Conservation (phyloP, 2,113 vertebrate species). For the Xerus inauris region DNA sequence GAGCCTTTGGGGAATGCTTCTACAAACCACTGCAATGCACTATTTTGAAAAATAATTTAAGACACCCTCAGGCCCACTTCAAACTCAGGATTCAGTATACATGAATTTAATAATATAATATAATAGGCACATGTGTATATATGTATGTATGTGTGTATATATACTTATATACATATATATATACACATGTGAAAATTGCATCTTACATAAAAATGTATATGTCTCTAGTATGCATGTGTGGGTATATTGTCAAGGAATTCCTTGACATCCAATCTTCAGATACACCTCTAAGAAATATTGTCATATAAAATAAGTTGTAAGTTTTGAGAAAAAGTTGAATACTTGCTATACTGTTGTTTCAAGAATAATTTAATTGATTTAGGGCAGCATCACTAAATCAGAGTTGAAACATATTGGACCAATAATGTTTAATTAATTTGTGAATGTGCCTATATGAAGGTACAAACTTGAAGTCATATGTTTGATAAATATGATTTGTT, state of each 20-base stretch:
- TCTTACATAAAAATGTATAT: not conserved
- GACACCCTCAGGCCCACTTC: not conserved
- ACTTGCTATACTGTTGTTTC: not conserved
- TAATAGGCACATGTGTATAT: not conserved
- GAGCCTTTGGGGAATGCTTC: not conserved
- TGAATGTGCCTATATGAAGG: not conserved
- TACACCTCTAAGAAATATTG: not conserved
- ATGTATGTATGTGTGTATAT: no score
- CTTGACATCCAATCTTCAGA: not conserved
- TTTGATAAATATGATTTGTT: not conserved
- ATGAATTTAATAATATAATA: not conserved
- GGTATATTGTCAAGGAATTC: not conserved
- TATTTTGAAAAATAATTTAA: not conserved
- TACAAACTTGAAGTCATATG: not conserved
- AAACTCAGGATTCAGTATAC: not conserved
- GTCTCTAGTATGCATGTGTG: not conserved
- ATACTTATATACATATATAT: not conserved
- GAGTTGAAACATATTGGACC: not conserved
- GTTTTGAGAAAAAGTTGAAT: not conserved
- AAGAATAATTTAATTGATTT: not conserved
- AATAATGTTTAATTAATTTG: not conserved
- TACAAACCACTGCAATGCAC: not conserved
- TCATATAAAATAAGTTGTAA: not conserved
- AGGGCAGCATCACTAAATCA: not conserved
- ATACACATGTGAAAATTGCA: not conserved